Base-by-base conservation (phyloP, 1,140 invertebrate species). In the Pectinophora gossypiella region DNA sequence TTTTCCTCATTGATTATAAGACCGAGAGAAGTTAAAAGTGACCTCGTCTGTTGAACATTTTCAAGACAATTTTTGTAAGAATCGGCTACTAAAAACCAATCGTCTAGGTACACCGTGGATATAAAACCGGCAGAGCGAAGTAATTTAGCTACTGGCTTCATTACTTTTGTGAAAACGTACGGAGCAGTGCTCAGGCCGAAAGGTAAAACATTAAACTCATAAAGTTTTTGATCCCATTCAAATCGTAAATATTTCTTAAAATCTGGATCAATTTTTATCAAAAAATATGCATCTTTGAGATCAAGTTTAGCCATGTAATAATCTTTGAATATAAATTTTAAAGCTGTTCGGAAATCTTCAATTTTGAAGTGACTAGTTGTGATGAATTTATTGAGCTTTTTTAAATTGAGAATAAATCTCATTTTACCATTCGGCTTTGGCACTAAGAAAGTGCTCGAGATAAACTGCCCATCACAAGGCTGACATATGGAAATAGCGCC, bases 381-480 rank as follows among this genome's bases (percentile, higher is more conserved):
- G 10, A 69, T 69, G 21, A 60, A 66, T 42, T 55, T 51, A 42
- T 69, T 69, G 22, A 63, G 35, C 4, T 59, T 47, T 55, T 65
- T 63, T 53, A 63, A 50, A 46, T 71, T 71, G 4, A 68, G 19
- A 7, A 71, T 59, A 16, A 72, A 62, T 48, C 63, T 49, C 19
- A 49, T 58, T 49, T 56, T 54, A 2, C 63, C 69, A 45, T 66
- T 64, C 3, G 47, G 57, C 35, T 69, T 67, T 10, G 60, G 47
- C 2, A 61, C 50, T n/a, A 66, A 51, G 42, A 67, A 72, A 22
- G 51, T 40, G 4, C 16, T 53, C 2, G 65, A 69, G 13, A 72
- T 35, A 36, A 60, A 67, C 45, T 63, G 60, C 12, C 54, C 48
- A 46, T 46, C 21, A 20, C 56, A 62, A n/a, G 15, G 35, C 15